Percentiles rank a stretch among this genome's conserved stretches.
These are phyloP conservation scores for Argentina silus DNA, from an alignment of 2,797 vertebrate species.

Conservation along the genomic window DNA sequence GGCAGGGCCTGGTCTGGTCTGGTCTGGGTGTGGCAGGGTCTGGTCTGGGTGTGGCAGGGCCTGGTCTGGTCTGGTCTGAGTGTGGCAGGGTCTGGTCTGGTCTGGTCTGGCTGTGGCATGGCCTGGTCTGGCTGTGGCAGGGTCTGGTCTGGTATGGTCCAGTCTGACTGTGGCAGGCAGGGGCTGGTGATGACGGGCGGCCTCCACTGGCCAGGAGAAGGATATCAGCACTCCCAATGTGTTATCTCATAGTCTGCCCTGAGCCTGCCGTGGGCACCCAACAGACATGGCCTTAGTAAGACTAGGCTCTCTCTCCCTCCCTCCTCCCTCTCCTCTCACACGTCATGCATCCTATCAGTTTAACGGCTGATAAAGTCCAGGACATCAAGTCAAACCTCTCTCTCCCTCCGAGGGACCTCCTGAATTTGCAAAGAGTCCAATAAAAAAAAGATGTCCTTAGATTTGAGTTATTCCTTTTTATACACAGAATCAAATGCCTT, in stretches of 20 bases:
- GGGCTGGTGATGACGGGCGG: not conserved
- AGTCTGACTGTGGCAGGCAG: not conserved
- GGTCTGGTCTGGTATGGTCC: not conserved
- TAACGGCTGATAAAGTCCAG: not conserved
- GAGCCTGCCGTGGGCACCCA: conserved; percentile 17
- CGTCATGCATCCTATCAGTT: not conserved
- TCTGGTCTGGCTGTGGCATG: not conserved
- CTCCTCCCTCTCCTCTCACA: not conserved
- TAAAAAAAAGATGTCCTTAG: not conserved
- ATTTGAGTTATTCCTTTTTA: conserved; percentile 1
- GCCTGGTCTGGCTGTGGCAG: not conserved
- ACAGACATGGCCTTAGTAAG: not conserved
- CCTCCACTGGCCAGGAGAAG: not conserved
- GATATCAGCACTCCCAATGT: conserved; percentile 19
- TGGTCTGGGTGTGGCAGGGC: not conserved
- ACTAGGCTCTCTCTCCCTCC: not conserved
- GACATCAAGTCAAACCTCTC: not conserved
- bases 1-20: conserved; percentile 17
- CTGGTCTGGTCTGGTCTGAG: not conserved
- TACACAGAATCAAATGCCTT: not conserved
- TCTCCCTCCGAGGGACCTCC: not conserved
- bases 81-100: conserved; percentile 19
- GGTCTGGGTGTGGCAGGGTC: too few species aligned
- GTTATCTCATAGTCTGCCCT: conserved; percentile 42
- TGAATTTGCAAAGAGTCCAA: not conserved